Evolutionary conservation across 2,888 invertebrate genomes (phyloP), one percentile per base, ranked within the genome.

Genomic region (Phanerotoma sp.): DNA sequence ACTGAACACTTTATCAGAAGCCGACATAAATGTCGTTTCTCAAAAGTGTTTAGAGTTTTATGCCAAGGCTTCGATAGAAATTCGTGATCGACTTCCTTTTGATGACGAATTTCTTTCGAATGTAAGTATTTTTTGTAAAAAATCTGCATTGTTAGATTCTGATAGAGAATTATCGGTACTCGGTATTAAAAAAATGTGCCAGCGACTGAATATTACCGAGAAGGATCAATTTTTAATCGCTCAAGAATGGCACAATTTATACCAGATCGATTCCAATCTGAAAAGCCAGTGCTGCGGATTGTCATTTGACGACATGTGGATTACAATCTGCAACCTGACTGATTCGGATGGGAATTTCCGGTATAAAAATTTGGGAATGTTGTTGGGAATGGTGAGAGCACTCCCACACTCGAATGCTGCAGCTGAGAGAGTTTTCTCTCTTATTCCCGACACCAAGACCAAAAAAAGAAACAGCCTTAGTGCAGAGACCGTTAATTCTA

Each of bases 1-100:
- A 16, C 32, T n/a, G 30, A 18, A 13, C 18, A 45, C n/a, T n/a
- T n/a, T 22, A 11, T 41, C 45, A 42, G 11, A 40, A 30, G 13
- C 45, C 1, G 51, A 56, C 20, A n/a, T 51, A 28, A 32, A 51
- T 7, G 33, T 3, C 1, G 38, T 58, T 32, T 38, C 13, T 9
- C 50, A 44, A 41, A 49, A 56, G 6, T 56, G 56, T 25, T 42
- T 53, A 6, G 33, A 46, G 9, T 58, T 58, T 53, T 56, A 56
- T 33, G 15, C 49, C 2, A 56, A 40, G 4, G 56, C 56, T 20
- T 35, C 51, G 11, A 30, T 5, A 10, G 30, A 58, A 50, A 50
- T 54, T 40, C 18, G 54, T 15, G 20, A 54, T 7, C 48, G 25
- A 13, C 41, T 51, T 6, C 54, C 54, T 18, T 51, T 54, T 30